A percentile compares a stretch with the other conserved stretches of the same genome.
Conservation (phyloP, 2,797 vertebrate genomes). For the Cossypha polioptera region DNA sequence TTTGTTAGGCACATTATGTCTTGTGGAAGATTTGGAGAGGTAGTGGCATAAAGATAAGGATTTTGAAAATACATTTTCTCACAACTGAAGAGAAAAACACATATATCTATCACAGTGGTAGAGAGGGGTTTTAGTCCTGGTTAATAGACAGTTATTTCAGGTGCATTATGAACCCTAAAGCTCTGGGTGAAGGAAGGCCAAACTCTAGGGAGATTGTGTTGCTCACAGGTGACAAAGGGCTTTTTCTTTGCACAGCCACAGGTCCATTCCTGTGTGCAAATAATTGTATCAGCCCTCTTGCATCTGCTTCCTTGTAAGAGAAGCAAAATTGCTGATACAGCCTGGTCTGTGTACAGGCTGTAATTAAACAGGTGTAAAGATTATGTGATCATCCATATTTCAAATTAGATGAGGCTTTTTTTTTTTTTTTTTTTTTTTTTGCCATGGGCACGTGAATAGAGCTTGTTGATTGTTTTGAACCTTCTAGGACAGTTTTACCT, state of each 20-base stretch:
- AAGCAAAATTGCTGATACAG: background rate
- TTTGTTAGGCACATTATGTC: background rate
- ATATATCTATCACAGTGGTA: background rate
- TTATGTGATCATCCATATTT: background rate
- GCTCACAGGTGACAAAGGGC: background rate
- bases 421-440: background rate
- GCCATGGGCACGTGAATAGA: background rate
- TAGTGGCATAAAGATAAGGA: background rate
- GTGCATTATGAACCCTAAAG: background rate
- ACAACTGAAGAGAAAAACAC: background rate
- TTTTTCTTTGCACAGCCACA: background rate
- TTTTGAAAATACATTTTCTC: background rate
- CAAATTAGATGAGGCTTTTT: background rate
- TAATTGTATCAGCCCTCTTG: background rate
- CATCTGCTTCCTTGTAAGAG: background rate
- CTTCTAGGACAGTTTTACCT: background rate
- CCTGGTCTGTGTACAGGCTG: background rate
- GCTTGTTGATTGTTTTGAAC: background rate
- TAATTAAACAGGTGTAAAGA: background rate
- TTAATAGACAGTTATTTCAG: background rate
- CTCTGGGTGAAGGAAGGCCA: background rate
- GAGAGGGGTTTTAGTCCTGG: background rate
- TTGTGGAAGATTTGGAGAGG: background rate
- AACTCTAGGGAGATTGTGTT: background rate
- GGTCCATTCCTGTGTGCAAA: background rate